Percentiles rank a stretch among this genome's conserved stretches.
phyloP scores from a whole-genome alignment of 2,797 vertebrate genomes.

The Neopelma chrysocephalum region DNA sequence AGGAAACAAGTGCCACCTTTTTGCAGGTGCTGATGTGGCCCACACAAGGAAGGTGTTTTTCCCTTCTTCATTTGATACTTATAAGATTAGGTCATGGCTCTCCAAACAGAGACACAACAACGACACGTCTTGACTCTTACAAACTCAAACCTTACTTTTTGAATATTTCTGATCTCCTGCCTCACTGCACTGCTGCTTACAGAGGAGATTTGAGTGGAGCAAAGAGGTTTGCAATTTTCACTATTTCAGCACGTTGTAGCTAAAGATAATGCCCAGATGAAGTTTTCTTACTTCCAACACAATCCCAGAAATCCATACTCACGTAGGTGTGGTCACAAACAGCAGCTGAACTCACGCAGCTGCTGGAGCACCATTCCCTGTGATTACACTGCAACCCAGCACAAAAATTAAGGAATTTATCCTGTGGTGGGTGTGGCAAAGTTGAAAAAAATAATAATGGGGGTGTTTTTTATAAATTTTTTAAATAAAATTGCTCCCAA shows the following conservation, averaged over 20 bases:
- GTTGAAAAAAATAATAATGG: background rate
- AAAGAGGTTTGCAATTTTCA: background rate
- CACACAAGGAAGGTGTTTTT: background rate
- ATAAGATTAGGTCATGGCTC: background rate
- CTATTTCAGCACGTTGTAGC: background rate
- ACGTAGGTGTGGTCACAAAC: background rate
- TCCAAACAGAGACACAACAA: background rate
- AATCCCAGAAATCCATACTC: background rate
- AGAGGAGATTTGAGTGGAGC: background rate
- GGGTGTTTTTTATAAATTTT: rapidly evolving
- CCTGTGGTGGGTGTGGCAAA: background rate
- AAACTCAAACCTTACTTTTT: background rate
- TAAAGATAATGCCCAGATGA: background rate
- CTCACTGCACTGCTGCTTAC: background rate
- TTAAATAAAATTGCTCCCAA: background rate
- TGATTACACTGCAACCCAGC: background rate
- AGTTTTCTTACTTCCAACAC: background rate
- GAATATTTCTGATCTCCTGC: background rate
- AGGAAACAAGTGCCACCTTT: background rate
- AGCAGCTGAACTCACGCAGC: background rate
- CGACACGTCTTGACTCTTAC: background rate
- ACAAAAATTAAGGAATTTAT: constrained; percentile 6
- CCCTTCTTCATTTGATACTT: background rate
- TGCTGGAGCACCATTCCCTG: background rate
- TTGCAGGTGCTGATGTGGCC: background rate